Evolutionary conservation across 2,888 invertebrate species (phyloP).

Genomic region (Aproaerema taeniolella): DNA sequence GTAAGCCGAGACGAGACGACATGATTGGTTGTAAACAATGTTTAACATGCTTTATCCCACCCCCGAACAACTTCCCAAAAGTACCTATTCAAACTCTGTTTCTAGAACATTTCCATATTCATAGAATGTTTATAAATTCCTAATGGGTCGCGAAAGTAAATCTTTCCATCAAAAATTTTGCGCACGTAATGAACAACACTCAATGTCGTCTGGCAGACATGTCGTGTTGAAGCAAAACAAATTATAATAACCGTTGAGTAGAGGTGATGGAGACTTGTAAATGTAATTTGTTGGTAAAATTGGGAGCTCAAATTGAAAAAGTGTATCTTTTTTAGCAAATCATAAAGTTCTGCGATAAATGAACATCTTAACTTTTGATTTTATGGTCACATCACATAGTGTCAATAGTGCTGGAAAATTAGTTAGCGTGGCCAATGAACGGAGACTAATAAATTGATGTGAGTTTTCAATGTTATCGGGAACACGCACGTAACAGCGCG

Average conservation of each 20-base stretch:
- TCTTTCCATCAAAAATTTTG: too few species aligned
- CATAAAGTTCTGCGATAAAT: too few species aligned
- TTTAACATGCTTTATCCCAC: too few species aligned
- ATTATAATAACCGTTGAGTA: background rate
- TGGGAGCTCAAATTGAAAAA: slow-evolving; percentile 7
- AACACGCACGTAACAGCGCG: background rate
- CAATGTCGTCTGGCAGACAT: background rate
- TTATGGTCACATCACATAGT: too few species aligned
- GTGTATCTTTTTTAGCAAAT: too few species aligned
- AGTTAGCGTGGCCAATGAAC: slow-evolving; percentile 38
- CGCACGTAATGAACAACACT: slow-evolving; percentile 3
- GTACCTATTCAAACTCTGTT: too few species aligned
- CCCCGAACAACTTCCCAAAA: too few species aligned
- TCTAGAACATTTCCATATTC: too few species aligned
- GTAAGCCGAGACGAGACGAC: slow-evolving; percentile 21
- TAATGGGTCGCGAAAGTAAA: too few species aligned
- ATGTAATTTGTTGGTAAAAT: slow-evolving; percentile 1
- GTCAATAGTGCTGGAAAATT: slow-evolving; percentile 33
- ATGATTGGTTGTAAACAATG: background rate
- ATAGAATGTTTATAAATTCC: too few species aligned
- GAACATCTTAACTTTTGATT: too few species aligned
- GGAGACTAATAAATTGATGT: slow-evolving; percentile 46
- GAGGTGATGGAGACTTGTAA: slow-evolving; percentile 1
- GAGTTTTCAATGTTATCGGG: slow-evolving; percentile 40
- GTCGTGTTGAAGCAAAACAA: background rate